Base-by-base conservation (phyloP, 2,888 invertebrate genomes). In the Ornithoptera alexandrae region DNA sequence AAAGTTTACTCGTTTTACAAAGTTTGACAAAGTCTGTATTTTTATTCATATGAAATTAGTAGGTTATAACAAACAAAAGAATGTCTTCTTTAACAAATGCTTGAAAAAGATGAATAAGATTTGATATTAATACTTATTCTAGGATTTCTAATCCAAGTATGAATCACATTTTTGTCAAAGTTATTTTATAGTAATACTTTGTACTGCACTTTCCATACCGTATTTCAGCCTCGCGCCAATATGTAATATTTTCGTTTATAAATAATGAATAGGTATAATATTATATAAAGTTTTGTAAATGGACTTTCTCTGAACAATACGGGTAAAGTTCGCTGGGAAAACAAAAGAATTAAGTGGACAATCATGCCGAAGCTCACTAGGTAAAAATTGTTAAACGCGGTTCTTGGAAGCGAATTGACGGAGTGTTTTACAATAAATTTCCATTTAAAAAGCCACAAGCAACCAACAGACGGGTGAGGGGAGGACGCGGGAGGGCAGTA, bases 361-460 rank as follows among this genome's bases (percentile, higher is more conserved):
- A 78, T 68, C 75, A 72, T 61, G 62, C 74, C 76, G 77, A 78
- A 76, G 78, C 75, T 77, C 82, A 84, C 83, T 86, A 84, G 84
- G 85, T 85, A 86, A 83, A 83, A 87, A 87, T 85, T 76, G 81
- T 85, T 81, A 81, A 88, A 81, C 78, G 76, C 81, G 79, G 80
- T 81, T 82, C 81, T 83, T 81, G 75, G 79, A 72, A 76, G 77
- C 81, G 83, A 85, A 86, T 89, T 88, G 92, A 90, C 90, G 90
- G 88, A 92, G 90, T 92, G 90, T 89, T 91, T 88, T 89, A 91
- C 90, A 91, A 92, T 92, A 92, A 91, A 92, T 92, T 91, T 92
- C 90, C 91, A 91, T 92, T 92, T 92, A 92, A 91, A 92, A 91
- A 89, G 90, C 91, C 89, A 82, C 90, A 90, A 89, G 86, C 86